These are phyloP conservation scores for Megaustenia siamemsis DNA, from an alignment of 2,888 invertebrate species.

Conservation along the genomic window DNA sequence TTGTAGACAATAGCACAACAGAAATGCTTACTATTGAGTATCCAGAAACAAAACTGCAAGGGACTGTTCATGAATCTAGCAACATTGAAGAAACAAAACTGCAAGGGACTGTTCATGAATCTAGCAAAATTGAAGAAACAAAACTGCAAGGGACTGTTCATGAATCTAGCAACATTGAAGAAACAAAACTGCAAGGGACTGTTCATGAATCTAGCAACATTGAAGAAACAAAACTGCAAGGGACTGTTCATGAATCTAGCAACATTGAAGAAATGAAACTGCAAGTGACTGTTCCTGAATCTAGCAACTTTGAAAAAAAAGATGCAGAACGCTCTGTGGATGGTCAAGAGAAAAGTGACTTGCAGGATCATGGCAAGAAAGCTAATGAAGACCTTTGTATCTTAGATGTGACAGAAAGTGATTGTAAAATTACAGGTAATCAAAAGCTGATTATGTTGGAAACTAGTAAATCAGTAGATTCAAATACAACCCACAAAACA, in stretches of 20 bases:
- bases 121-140: background rate
- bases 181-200: background rate
- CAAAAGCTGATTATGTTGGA: background rate
- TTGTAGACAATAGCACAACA: background rate
- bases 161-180: background rate
- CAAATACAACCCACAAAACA: background rate
- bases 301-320: background rate
- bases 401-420: background rate
- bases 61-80: background rate
- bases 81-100: background rate
- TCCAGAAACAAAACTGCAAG: background rate
- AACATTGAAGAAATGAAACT: background rate
- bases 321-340: background rate
- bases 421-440: no score
- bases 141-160: background rate
- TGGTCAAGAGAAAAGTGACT: background rate
- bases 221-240: no score
- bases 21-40: background rate
- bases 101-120: background rate
- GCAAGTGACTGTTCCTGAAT: background rate
- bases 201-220: no score
- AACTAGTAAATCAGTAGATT: background rate
- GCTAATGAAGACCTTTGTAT: conserved; percentile 13
- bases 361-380: conserved; percentile 32
- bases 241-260: no score